Conservation (phyloP, 2,888 invertebrate species). For the Troides helena region DNA sequence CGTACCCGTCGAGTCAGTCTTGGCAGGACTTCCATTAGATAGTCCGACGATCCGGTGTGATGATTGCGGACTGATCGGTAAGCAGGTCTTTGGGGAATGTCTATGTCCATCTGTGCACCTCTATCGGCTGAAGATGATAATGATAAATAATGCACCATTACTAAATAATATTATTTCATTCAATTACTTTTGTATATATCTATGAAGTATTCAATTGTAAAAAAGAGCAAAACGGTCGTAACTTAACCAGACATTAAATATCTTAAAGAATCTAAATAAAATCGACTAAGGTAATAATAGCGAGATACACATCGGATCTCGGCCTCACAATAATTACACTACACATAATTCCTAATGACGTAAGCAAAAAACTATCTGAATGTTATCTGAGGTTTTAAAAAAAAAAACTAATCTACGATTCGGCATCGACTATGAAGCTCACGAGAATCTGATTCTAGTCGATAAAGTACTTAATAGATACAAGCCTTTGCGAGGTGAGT, state of each 20-base stretch:
- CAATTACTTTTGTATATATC: background rate
- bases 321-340: constrained; percentile 58
- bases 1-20: too few relatives aligned
- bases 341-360: constrained; percentile 65
- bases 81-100: too few relatives aligned
- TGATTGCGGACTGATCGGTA: too few relatives aligned
- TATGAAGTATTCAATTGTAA: constrained; percentile 12
- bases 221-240: constrained; percentile 5
- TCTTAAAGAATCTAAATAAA: constrained; percentile 11
- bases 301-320: constrained; percentile 47
- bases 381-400: constrained; percentile 42
- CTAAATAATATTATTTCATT: background rate
- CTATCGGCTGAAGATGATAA: too few relatives aligned
- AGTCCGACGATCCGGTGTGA: too few relatives aligned
- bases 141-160: background rate
- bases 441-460: background rate
- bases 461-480: constrained; percentile 1
- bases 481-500: background rate
- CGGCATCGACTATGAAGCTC: constrained; percentile 36
- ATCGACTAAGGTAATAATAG: constrained; percentile 39
- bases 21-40: too few relatives aligned
- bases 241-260: constrained; percentile 1
- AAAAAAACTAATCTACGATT: constrained; percentile 43
- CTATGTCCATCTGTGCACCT: too few relatives aligned
- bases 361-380: constrained; percentile 54